Conservation (phyloP, 2,113 vertebrate genomes). For the Ardeotis arabs region DNA sequence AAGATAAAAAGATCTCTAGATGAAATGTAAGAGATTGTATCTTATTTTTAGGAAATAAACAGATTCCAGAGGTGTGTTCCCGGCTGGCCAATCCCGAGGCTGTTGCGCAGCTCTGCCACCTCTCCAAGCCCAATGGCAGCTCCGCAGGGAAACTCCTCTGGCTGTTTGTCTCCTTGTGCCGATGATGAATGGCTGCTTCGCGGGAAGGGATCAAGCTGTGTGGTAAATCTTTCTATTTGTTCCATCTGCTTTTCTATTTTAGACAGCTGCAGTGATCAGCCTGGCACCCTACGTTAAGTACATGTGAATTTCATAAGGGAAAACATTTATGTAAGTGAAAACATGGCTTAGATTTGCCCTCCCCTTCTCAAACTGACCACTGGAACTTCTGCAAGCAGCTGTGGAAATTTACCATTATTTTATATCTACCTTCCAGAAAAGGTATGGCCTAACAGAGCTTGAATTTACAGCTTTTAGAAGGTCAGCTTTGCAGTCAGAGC, state of each 20-base stretch:
- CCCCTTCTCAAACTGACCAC: neutral
- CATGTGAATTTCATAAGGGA: constrained; percentile 20
- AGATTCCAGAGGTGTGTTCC: constrained; percentile 86
- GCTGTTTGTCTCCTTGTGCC: constrained; percentile 67
- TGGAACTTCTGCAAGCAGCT: neutral
- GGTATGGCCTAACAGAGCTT: neutral
- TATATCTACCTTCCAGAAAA: neutral
- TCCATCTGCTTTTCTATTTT: constrained; percentile 64
- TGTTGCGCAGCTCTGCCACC: constrained; percentile 20
- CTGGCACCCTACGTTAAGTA: neutral
- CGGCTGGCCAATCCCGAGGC: constrained; percentile 74
- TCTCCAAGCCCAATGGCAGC: constrained; percentile 45
- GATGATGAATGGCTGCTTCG: constrained; percentile 73
- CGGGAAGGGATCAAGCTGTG: constrained; percentile 42
- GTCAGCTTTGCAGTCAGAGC: neutral
- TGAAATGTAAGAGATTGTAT: constrained; percentile 18
- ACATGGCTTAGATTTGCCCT: neutral
- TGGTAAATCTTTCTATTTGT: constrained; percentile 42
- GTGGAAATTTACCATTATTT: neutral
- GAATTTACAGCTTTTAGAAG: neutral
- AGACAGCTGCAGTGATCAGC: constrained; percentile 36
- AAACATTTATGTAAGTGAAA: constrained; percentile 1
- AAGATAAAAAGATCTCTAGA: constrained; percentile 35
- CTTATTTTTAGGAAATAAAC: constrained; percentile 74
- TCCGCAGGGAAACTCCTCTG: constrained; percentile 70